These are phyloP conservation scores for Scaptomyza parva DNA, from an alignment of 2,888 invertebrate species.

Conservation along the genomic window DNA sequence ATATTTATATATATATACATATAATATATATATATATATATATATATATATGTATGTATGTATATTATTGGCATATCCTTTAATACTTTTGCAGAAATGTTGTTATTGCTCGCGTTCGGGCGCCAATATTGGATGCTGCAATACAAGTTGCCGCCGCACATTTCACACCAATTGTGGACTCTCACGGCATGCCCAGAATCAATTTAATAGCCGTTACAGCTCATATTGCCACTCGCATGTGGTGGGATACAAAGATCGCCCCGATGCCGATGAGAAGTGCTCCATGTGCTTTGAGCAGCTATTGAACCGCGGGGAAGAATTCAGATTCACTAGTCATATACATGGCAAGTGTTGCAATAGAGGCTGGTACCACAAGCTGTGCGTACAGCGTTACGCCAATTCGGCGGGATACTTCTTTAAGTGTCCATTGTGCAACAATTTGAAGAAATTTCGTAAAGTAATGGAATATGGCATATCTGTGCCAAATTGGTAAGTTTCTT, in stretches of 20 bases:
- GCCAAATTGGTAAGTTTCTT: slow-evolving; percentile 89
- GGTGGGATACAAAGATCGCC: slow-evolving; percentile 9
- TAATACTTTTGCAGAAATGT: slow-evolving; percentile 86
- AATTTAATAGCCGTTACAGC: slow-evolving; percentile 88
- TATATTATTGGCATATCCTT: too few relatives aligned
- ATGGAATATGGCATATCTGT: slow-evolving; percentile 89
- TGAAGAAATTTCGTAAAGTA: slow-evolving; percentile 85
- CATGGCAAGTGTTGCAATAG: slow-evolving; percentile 92
- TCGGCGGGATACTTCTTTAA: slow-evolving; percentile 93
- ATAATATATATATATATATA: too few relatives aligned
- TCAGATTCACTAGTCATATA: slow-evolving; percentile 85
- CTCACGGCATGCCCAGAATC: slow-evolving; percentile 87
- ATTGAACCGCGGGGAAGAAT: slow-evolving; percentile 68
- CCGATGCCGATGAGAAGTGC: slow-evolving; percentile 84
- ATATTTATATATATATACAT: not conserved
- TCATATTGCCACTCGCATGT: slow-evolving; percentile 81
- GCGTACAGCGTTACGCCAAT: slow-evolving; percentile 89
- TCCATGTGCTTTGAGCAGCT: slow-evolving; percentile 89
- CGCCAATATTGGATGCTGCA: slow-evolving; percentile 91
- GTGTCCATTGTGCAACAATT: slow-evolving; percentile 93
- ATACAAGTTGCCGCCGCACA: slow-evolving; percentile 89
- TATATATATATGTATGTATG: too few relatives aligned
- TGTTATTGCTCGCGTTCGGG: slow-evolving; percentile 88
- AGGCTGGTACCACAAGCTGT: slow-evolving; percentile 91
- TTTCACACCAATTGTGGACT: slow-evolving; percentile 92